Conservation (phyloP, 2,888 invertebrate genomes). For the Netelia virgata region DNA sequence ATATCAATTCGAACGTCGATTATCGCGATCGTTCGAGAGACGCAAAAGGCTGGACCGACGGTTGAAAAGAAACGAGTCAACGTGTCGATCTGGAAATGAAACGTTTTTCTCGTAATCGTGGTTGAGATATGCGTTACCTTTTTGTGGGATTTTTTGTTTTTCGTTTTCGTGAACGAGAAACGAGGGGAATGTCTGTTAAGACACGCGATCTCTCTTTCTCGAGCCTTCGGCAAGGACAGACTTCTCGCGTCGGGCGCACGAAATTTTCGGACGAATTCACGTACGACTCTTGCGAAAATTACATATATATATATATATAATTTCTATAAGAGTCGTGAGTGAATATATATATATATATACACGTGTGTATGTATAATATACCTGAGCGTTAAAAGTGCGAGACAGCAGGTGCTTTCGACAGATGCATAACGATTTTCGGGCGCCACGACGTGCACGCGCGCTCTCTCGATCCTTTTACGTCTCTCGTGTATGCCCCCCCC, state of each 20-base stretch:
- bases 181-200: not conserved
- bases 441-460: slow-evolving; percentile 47
- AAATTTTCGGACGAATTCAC: slow-evolving; percentile 54
- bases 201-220: slow-evolving; percentile 56
- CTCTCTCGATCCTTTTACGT: slow-evolving; percentile 16
- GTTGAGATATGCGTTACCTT: not conserved
- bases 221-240: slow-evolving; percentile 65
- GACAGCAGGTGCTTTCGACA: slow-evolving; percentile 67
- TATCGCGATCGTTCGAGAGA: not conserved
- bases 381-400: slow-evolving; percentile 19
- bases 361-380: slow-evolving; percentile 15
- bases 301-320: slow-evolving; percentile 15
- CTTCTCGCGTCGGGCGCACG: slow-evolving; percentile 23
- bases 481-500: slow-evolving; percentile 23
- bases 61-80: not conserved
- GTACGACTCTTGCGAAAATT: not conserved
- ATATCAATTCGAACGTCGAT: not conserved
- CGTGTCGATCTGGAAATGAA: not conserved
- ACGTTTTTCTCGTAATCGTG: slow-evolving; percentile 17
- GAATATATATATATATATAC: slow-evolving; percentile 17
- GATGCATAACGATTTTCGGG: slow-evolving; percentile 59
- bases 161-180: slow-evolving; percentile 35
- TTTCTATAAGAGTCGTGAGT: too few relatives aligned
- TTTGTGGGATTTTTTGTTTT: not conserved
- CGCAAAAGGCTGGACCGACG: not conserved